Evolutionary conservation across 2,888 invertebrate genomes (phyloP).

Genomic region (Chironomus tentans): DNA sequence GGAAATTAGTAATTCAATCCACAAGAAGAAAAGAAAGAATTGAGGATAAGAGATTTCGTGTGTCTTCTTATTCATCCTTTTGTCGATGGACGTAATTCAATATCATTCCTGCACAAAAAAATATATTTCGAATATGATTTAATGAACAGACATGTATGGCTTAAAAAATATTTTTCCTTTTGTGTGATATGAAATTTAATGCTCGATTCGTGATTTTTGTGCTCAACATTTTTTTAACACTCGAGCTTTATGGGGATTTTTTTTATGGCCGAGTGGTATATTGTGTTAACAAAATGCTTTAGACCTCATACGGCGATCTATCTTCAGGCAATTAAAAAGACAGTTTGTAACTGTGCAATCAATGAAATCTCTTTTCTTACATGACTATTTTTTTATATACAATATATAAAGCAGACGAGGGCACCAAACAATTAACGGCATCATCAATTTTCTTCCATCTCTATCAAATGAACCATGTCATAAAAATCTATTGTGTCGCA

Average conservation of each 20-base stretch:
- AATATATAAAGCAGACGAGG: neutral
- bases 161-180: neutral
- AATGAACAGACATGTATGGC: constrained; percentile 2
- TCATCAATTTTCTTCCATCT: constrained; percentile 8
- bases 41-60: neutral
- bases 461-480: constrained; percentile 18
- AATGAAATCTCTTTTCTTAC: neutral
- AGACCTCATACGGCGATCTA: neutral
- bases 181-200: constrained; percentile 20
- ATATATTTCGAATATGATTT: neutral
- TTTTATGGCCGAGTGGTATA: neutral
- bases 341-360: neutral
- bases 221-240: neutral
- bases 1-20: constrained; percentile 16
- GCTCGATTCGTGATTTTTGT: constrained; percentile 7
- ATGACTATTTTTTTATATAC: neutral
- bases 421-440: constrained; percentile 20
- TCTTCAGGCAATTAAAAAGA: constrained; percentile 2
- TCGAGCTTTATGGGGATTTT: neutral
- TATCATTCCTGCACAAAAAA: neutral
- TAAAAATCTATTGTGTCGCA: constrained; percentile 5
- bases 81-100: neutral
- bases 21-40: neutral
- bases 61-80: neutral
- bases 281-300: neutral